A percentile compares a stretch with the other conserved stretches of the same genome.
These are phyloP conservation scores for Drosophila eohydei DNA, from an alignment of 2,888 invertebrate genomes.

Conservation along the genomic window DNA sequence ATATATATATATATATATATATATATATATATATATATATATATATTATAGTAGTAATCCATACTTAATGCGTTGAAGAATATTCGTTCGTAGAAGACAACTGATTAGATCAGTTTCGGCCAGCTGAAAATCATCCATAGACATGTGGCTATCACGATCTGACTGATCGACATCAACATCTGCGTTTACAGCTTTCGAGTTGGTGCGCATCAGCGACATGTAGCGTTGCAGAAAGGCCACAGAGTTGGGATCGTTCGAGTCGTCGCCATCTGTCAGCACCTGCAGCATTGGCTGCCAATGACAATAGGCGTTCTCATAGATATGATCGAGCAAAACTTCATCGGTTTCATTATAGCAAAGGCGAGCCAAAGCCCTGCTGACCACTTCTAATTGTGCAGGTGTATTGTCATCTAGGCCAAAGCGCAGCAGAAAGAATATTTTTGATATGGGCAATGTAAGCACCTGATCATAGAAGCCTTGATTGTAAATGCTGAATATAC, in stretches of 20 bases:
- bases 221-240: constrained; percentile 86
- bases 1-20: no score
- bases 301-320: constrained; percentile 89
- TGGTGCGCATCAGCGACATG: constrained; percentile 83
- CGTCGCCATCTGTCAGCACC: constrained; percentile 77
- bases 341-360: constrained; percentile 91
- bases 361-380: constrained; percentile 90
- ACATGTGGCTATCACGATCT: constrained; percentile 86
- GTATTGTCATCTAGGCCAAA: constrained; percentile 95
- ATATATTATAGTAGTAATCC: constrained; percentile 7
- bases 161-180: constrained; percentile 82
- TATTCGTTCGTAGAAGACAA: constrained; percentile 90
- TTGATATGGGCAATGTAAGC: constrained; percentile 91
- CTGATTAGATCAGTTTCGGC: constrained; percentile 93
- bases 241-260: constrained; percentile 82
- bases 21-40: no score
- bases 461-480: constrained; percentile 91
- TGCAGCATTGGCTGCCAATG: constrained; percentile 87
- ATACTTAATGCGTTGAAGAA: constrained; percentile 90
- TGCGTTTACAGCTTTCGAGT: constrained; percentile 73
- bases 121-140: constrained; percentile 94
- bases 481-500: constrained; percentile 90
- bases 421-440: constrained; percentile 91
- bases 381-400: constrained; percentile 90
- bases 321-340: constrained; percentile 89